Conservation (phyloP, 2,113 vertebrate genomes). For the Cyanoliseus patagonus region DNA sequence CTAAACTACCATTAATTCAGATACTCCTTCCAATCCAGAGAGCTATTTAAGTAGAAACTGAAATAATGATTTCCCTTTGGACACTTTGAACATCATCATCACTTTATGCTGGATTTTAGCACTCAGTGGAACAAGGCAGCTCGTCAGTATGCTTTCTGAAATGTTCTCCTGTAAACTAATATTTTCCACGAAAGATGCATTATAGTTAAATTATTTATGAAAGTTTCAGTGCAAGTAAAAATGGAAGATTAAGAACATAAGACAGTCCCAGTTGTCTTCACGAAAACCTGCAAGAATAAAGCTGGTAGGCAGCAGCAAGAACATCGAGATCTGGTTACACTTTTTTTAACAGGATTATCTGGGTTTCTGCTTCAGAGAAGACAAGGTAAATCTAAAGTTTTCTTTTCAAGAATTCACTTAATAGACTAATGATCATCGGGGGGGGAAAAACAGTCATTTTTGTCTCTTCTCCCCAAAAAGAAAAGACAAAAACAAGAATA, state of each 20-base stretch:
- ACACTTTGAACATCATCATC: background rate
- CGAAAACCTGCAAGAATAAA: background rate
- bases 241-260: background rate
- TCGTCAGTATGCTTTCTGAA: background rate
- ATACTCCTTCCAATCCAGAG: slow-evolving; percentile 2
- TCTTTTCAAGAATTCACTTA: background rate
- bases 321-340: background rate
- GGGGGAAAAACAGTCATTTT: background rate
- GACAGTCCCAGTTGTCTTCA: background rate
- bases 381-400: background rate
- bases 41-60: slow-evolving; percentile 33
- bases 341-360: background rate
- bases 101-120: slow-evolving; percentile 6
- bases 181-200: background rate
- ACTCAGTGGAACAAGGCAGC: background rate
- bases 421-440: background rate
- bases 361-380: background rate
- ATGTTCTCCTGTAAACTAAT: background rate
- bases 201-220: background rate
- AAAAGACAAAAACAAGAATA: background rate
- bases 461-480: background rate
- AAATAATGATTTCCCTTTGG: slow-evolving; percentile 44
- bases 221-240: background rate
- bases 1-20: slow-evolving; percentile 51
- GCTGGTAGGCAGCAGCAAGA: background rate